phyloP scores from a whole-genome alignment of 2,888 invertebrate genomes.

The Latrodectus hesperus region DNA sequence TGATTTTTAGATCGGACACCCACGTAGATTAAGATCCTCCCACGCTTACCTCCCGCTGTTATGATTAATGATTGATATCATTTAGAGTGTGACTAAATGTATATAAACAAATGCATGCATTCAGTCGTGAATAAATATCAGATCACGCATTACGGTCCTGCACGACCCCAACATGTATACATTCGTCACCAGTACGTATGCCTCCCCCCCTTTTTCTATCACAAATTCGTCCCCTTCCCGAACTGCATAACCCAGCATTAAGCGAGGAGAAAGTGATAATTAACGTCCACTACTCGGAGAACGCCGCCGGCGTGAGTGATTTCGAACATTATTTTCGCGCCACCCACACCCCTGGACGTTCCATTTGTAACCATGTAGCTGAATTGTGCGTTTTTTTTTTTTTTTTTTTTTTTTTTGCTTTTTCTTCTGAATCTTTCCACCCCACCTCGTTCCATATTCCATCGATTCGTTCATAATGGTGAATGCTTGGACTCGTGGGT shows the following conservation, averaged over 20 bases:
- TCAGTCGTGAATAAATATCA: not conserved
- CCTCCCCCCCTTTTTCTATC: not conserved
- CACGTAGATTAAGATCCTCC: not conserved
- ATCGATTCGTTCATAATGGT: conserved; percentile 44
- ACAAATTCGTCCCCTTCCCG: not conserved
- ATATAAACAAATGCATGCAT: not conserved
- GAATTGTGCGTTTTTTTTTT: not conserved
- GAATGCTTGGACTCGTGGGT: conserved; percentile 25
- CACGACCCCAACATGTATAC: not conserved
- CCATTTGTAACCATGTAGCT: conserved; percentile 40
- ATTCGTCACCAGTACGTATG: conserved; percentile 7
- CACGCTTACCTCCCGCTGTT: too few species aligned
- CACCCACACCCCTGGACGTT: conserved; percentile 29
- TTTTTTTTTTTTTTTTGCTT: conserved; percentile 9
- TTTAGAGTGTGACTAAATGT: not conserved
- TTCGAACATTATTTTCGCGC: conserved; percentile 24
- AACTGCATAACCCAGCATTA: conserved; percentile 22
- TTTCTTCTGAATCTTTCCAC: not conserved
- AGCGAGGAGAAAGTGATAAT: conserved; percentile 39
- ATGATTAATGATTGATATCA: not conserved
- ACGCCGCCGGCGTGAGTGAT: conserved; percentile 38
- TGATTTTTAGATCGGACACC: not conserved
- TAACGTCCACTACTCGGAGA: conserved; percentile 18
- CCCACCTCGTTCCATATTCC: conserved; percentile 12
- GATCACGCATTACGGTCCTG: not conserved